Evolutionary conservation across 2,888 invertebrate genomes (phyloP).

Genomic region (Bombyx huttoni): DNA sequence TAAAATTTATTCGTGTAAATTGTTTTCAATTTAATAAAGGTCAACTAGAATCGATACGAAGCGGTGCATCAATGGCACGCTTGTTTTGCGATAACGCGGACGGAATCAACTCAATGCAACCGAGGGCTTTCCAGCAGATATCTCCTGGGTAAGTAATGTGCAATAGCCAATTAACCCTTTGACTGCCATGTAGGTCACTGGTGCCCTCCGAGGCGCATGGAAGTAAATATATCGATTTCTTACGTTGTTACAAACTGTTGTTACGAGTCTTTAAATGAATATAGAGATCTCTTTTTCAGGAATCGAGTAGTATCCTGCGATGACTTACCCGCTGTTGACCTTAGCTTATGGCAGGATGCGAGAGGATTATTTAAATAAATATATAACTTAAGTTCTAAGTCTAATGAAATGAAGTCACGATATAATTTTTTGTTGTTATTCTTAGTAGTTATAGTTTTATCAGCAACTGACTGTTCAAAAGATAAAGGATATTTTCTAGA

Average conservation of each 20-base stretch:
- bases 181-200: too few relatives aligned
- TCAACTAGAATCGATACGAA: slow-evolving; percentile 77
- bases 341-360: slow-evolving; percentile 67
- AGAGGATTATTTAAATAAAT: slow-evolving; percentile 12
- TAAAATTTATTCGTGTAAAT: too few relatives aligned
- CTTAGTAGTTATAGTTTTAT: too few relatives aligned
- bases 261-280: too few relatives aligned
- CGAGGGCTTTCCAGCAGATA: slow-evolving; percentile 68
- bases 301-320: slow-evolving; percentile 69
- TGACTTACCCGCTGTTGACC: slow-evolving; percentile 54
- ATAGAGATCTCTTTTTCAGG: slow-evolving; percentile 29
- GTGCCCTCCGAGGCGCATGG: too few relatives aligned
- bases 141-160: slow-evolving; percentile 28
- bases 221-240: too few relatives aligned
- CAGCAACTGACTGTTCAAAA: too few relatives aligned
- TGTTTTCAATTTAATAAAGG: slow-evolving; percentile 17
- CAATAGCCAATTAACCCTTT: too few relatives aligned
- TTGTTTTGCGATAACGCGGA: slow-evolving; percentile 80
- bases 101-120: slow-evolving; percentile 74
- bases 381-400: background rate
- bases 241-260: too few relatives aligned
- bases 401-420: background rate
- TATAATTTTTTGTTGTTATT: too few relatives aligned
- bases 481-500: too few relatives aligned
- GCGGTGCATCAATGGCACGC: slow-evolving; percentile 72